A percentile compares a stretch with the other conserved stretches of the same genome.
These are phyloP conservation scores for Rotaria macrura DNA, from an alignment of 2,888 invertebrate species.

Conservation along the genomic window DNA sequence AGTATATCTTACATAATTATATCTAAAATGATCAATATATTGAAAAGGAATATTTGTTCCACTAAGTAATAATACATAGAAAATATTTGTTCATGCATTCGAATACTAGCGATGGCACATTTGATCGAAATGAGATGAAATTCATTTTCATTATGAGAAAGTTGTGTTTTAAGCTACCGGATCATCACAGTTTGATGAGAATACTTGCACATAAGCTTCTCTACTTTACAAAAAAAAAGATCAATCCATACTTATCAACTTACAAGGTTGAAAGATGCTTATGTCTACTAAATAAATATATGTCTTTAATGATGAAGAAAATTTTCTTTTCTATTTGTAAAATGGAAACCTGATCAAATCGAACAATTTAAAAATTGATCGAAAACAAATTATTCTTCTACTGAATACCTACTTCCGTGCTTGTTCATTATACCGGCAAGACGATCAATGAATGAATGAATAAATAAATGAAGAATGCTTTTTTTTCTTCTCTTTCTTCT, in stretches of 20 bases:
- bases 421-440: background rate
- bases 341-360: background rate
- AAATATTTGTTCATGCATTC: background rate
- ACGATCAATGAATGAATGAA: conserved; percentile 2
- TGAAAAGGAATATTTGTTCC: background rate
- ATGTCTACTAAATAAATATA: background rate
- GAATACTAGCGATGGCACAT: background rate
- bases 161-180: background rate
- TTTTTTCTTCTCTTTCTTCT: background rate
- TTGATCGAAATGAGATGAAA: background rate
- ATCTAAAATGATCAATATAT: background rate
- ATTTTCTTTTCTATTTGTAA: background rate
- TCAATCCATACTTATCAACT: background rate
- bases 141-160: background rate
- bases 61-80: background rate
- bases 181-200: background rate
- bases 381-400: background rate
- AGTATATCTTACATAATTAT: background rate
- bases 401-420: background rate
- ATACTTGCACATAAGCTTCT: background rate
- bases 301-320: background rate
- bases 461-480: background rate
- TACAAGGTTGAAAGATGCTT: background rate
- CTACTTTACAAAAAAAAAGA: background rate
- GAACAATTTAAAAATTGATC: background rate